Evolutionary conservation across 2,113 vertebrate genomes (phyloP).

Genomic region (Alouatta palliata): DNA sequence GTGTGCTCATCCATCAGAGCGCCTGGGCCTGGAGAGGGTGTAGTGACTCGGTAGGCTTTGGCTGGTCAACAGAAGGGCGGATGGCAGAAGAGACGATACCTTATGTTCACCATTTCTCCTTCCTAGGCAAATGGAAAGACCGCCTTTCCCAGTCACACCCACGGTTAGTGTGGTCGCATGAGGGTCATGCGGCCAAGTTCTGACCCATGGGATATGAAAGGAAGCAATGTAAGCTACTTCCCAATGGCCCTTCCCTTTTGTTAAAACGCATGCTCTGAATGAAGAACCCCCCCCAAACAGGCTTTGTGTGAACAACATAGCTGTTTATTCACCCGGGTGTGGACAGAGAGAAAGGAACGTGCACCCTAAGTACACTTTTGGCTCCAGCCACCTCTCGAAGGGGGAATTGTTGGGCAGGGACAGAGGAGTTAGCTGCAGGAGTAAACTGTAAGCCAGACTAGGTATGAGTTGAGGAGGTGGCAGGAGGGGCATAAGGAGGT

Average conservation of each 20-base stretch:
- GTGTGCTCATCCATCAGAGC: background rate
- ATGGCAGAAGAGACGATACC: background rate
- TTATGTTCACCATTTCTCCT: background rate
- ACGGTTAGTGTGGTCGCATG: fast-evolving
- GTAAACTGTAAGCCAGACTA: too few relatives aligned
- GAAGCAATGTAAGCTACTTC: background rate
- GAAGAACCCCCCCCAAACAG: too few relatives aligned
- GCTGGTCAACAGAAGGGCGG: background rate
- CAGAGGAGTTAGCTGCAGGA: too few relatives aligned
- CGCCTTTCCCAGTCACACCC: background rate
- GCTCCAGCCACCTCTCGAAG: too few relatives aligned
- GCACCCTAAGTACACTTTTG: too few relatives aligned
- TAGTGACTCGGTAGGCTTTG: background rate
- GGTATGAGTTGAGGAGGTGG: too few relatives aligned
- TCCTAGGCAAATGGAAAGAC: background rate
- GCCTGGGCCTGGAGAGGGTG: fast-evolving
- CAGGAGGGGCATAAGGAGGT: too few relatives aligned
- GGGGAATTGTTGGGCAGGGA: too few relatives aligned
- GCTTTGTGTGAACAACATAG: too few relatives aligned
- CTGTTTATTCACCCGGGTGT: too few relatives aligned
- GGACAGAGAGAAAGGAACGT: too few relatives aligned
- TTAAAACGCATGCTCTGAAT: too few relatives aligned
- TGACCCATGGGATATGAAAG: fast-evolving
- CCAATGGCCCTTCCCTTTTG: background rate
- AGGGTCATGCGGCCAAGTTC: background rate